A percentile compares a stretch with the other conserved stretches of the same genome.
phyloP scores from a whole-genome alignment of 2,888 invertebrate species.

The Scelioninae gen. 1 region DNA sequence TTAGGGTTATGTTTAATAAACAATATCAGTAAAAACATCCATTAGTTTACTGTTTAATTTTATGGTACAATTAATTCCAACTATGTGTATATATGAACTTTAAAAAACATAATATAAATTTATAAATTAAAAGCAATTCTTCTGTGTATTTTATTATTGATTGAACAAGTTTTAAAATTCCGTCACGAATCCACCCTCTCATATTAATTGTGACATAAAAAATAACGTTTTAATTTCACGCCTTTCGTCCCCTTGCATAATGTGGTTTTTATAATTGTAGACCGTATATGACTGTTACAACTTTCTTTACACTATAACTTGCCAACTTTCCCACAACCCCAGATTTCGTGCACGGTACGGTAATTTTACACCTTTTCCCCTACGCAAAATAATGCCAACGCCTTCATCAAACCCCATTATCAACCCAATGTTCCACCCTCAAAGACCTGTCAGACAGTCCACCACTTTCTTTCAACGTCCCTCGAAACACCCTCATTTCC shows the following conservation, averaged over 20 bases:
- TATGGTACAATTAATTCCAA: no score
- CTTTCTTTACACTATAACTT: conserved; percentile 10
- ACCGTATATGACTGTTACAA: not conserved
- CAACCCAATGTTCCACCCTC: conserved; percentile 47
- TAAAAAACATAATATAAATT: no score
- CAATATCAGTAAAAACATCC: no score
- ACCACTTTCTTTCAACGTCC: conserved; percentile 31
- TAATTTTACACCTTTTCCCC: conserved; percentile 57
- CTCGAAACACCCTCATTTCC: conserved; percentile 54
- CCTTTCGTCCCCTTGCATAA: not conserved
- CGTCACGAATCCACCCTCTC: not conserved
- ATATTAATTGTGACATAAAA: no score
- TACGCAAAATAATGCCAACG: conserved; percentile 43
- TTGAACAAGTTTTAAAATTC: not conserved
- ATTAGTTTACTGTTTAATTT: no score
- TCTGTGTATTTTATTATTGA: no score
- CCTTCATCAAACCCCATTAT: conserved; percentile 56
- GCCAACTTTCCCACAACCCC: conserved; percentile 28
- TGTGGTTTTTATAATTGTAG: not conserved
- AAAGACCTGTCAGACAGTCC: conserved; percentile 43
- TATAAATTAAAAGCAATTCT: no score
- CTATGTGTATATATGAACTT: no score
- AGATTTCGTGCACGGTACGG: conserved; percentile 31
- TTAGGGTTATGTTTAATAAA: no score
- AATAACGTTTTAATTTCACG: not conserved